Conservation (phyloP, 2,888 invertebrate species). For the Lacanobia wlatinum region DNA sequence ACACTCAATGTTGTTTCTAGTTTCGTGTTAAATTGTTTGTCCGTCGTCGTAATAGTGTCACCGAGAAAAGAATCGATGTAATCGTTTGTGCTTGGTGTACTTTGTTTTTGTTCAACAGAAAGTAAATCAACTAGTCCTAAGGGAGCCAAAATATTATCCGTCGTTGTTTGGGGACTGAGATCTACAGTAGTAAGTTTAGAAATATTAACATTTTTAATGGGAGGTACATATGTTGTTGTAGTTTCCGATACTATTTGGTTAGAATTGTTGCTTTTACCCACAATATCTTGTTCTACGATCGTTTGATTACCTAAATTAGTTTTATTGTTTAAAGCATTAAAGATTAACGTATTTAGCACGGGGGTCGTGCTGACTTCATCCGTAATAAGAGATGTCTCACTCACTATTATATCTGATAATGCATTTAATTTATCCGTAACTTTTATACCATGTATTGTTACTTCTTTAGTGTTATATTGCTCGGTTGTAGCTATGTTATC, state of each 20-base stretch:
- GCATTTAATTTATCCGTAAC: slow-evolving; percentile 2
- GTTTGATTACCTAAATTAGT: not conserved
- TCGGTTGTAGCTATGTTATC: slow-evolving; percentile 12
- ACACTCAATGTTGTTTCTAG: slow-evolving; percentile 7
- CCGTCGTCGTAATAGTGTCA: not conserved
- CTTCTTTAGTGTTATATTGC: slow-evolving; percentile 24
- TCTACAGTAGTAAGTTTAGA: slow-evolving; percentile 2
- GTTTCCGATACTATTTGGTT: slow-evolving; percentile 1
- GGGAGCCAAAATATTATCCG: not conserved
- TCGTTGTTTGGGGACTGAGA: not conserved
- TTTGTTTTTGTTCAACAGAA: not conserved
- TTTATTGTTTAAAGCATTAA: slow-evolving; percentile 1
- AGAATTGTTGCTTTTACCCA: not conserved
- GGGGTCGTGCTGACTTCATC: not conserved
- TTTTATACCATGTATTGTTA: slow-evolving; percentile 14
- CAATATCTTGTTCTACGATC: not conserved
- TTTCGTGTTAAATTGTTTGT: not conserved
- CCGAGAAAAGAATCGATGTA: slow-evolving; percentile 3
- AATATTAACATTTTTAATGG: slow-evolving; percentile 9
- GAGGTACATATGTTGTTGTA: slow-evolving; percentile 2
- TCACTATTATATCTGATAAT: slow-evolving; percentile 1
- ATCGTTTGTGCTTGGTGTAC: slow-evolving; percentile 1
- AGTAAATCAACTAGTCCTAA: not conserved
- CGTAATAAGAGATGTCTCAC: slow-evolving; percentile 4
- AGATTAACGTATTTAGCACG: not conserved